phyloP scores from a whole-genome alignment of 2,113 vertebrate genomes.

The Nycticryphes semicollaris region DNA sequence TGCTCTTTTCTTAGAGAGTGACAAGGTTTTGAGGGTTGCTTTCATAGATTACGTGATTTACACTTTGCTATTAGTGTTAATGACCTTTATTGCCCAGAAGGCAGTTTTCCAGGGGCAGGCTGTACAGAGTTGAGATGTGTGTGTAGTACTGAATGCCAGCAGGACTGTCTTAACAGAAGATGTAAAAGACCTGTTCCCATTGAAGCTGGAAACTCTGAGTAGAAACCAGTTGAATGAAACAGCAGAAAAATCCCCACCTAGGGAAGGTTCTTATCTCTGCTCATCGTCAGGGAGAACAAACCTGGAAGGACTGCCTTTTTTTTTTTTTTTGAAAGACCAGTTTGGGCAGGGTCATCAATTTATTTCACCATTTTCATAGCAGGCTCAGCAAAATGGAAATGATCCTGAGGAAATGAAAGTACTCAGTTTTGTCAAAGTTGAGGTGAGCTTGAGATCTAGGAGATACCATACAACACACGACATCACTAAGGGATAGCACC shows the following conservation, averaged over 20 bases:
- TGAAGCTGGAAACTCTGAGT: background rate
- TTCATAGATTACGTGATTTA: background rate
- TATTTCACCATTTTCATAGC: background rate
- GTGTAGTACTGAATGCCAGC: background rate
- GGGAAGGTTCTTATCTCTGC: background rate
- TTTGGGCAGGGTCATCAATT: background rate
- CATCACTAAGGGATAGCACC: background rate
- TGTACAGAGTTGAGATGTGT: accelerated
- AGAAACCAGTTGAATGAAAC: background rate
- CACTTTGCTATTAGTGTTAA: background rate
- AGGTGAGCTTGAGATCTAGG: background rate
- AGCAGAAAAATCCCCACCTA: background rate
- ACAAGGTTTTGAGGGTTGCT: background rate
- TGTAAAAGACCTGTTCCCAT: background rate
- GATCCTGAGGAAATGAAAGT: background rate
- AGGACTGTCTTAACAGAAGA: background rate
- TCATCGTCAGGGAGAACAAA: background rate
- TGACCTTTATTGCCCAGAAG: background rate
- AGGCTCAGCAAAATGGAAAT: background rate
- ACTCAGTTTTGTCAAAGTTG: background rate
- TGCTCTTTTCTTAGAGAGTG: background rate
- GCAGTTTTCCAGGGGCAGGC: background rate
- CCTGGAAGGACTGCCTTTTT: too few species aligned
- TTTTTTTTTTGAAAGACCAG: background rate
- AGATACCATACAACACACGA: background rate